These are phyloP conservation scores for Megalonaias nervosa DNA, from an alignment of 1,140 invertebrate species.

Conservation along the genomic window DNA sequence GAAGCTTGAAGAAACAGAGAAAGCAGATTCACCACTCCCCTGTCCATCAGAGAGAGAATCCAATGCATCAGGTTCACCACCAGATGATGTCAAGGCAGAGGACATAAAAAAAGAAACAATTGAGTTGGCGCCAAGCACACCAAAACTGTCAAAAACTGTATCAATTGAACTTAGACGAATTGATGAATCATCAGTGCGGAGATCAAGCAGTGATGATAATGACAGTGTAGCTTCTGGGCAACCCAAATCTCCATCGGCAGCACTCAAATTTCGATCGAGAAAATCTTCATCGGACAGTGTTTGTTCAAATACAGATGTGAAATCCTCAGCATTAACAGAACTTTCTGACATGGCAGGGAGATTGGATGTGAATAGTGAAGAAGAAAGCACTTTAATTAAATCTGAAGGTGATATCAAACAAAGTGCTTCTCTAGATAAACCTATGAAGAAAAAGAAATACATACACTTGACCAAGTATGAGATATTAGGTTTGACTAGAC, in stretches of 20 bases:
- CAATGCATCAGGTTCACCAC: too few relatives aligned
- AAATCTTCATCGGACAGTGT: slow-evolving; percentile 49
- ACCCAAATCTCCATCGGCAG: slow-evolving; percentile 29
- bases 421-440: too few relatives aligned
- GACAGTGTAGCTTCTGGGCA: slow-evolving; percentile 37
- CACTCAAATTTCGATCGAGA: slow-evolving; percentile 25
- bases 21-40: slow-evolving; percentile 68
- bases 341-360: background rate
- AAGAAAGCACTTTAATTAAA: slow-evolving; percentile 16
- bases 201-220: slow-evolving; percentile 44
- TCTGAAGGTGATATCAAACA: background rate
- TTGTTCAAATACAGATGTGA: slow-evolving; percentile 43
- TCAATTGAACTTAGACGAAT: slow-evolving; percentile 61
- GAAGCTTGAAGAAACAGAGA: slow-evolving; percentile 85
- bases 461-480: slow-evolving; percentile 78
- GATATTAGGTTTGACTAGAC: slow-evolving; percentile 83
- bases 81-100: too few relatives aligned
- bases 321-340: slow-evolving; percentile 34
- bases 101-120: too few relatives aligned
- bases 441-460: slow-evolving; percentile 25
- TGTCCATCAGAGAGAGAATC: too few relatives aligned
- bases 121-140: slow-evolving; percentile 31
- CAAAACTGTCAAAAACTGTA: slow-evolving; percentile 53
- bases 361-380: background rate
- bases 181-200: slow-evolving; percentile 41